Base-by-base conservation (phyloP, 2,113 vertebrate genomes). In the Forbesichthys agassizii region DNA sequence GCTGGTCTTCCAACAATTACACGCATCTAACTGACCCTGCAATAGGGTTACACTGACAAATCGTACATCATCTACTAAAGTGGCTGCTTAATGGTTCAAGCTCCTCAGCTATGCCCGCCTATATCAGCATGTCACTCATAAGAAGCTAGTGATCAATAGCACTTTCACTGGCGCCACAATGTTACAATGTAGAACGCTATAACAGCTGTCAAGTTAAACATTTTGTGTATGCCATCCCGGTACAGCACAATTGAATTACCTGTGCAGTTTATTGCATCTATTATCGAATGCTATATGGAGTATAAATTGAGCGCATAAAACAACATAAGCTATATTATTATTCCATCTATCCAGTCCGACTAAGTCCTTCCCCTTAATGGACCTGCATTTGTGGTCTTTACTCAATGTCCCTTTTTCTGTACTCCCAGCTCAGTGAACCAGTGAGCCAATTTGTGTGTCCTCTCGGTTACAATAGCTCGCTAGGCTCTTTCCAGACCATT, bases 401-500 rank as follows among this genome's bases (percentile, higher is more conserved):
- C 46, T 49, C 48, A 33, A 18, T 42, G 33, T 66, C n/a, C 68
- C 47, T 42, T 36, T 56, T 16, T 68, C 33, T 1, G 0, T 13
- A 60, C 13, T 27, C 42, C 33, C 48, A 51, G 55, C 61, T 57
- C 77, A 64, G 14, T 33, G 4, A 64, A 14, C 61, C 12, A 0
- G 27, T 48, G 66, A 55, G 74, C 13, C 64, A 55, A 66, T 83
- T 48, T 72, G 57, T 69, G 56, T 9, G 12, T 57, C 73, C 53
- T 13, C 71, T 72, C 33, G 36, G 5, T 42, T 20, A 7, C 61
- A 11, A 16, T 20, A 47, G n/a, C 47, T 18, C 13, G 8, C 33
- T 58, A 18, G 0, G 42, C 58, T 8, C 33, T 61, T 56, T 73
- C n/a, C 53, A 60, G 62, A 62, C 84, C 71, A 75, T 81, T 79